Evolutionary conservation across 2,888 invertebrate genomes (phyloP), one percentile per base, ranked within the genome.

Genomic region (Sarcophaga rosellei): DNA sequence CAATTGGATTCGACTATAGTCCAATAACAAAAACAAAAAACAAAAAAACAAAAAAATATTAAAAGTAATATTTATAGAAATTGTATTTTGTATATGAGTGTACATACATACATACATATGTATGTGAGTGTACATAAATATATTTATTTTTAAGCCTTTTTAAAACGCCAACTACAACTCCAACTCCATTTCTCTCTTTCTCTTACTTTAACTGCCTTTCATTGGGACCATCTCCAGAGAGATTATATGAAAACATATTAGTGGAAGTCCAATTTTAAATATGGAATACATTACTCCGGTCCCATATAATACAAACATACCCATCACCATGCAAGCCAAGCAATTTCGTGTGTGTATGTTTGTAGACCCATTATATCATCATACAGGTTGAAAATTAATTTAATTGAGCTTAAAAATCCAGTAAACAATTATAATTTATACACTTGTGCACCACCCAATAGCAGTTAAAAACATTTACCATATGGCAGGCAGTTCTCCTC

Each of bases 331-430:
- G 61, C 45, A 59, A 44, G 23, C 35, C 45, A 59, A 44, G 44
- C 35, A 70, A 17, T 15, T 63, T 61, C n/a, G 53, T 15, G 69
- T n/a, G 47, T 72, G 4, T 17, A 23, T 45, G 53, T 21, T 23
- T 69, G 35, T 47, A 21, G 44, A 20, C 23, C 59, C 45, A 61
- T 5, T 17, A 23, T 59, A 53, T 23, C 11, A 45, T 69, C 45
- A 11, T 59, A 84, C 53, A 75, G 59, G 75, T 80, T 69, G 80
- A n/a, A 81, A 86, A 86, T 86, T 86, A 86, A 86, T 86, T 86
- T 86, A 86, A 86, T 86, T 86, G 86, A 86, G 86, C 86, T 86
- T 81, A 84, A 86, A 86, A 86, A 84, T 86, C 86, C 83, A 78
- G 86, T 84, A 86, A 86, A 86, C 86, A 86, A 86, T 86, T 84